Evolutionary conservation across 2,888 invertebrate genomes (phyloP), one percentile per base, ranked within the genome.

Genomic region (Chydorus sphaericus): DNA sequence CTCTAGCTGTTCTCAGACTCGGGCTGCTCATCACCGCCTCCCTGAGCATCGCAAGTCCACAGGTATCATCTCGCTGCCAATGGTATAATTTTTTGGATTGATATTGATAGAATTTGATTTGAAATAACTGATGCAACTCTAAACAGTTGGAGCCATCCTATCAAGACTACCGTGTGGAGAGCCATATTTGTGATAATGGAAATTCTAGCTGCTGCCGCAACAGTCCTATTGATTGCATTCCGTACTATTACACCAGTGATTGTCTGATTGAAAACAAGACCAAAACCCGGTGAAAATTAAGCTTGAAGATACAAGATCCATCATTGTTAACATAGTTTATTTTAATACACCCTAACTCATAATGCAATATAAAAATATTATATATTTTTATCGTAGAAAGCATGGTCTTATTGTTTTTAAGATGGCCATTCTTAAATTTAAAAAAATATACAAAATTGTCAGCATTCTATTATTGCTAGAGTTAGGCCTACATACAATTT

Each of bases 1-100:
- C 14, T 33, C 14, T 33, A 85, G 79, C 90, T 90, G 79, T 91
- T 89, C 77, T 85, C 89, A 73, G 85, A 84, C 79, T 91, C 91
- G 73, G 88, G 89, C 72, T 86, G 87, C 77, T 92, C 90, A 76
- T 92, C 91, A 68, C 89, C 91, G 74, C 94, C 93, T 72, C 87
- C 91, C 78, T 88, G 88, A 74, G 88, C 87, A 77, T 90, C 90
- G 72, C 88, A 88, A 76, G 90, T 90, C 90, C 90, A 90, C 73
- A 90, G 81, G 72, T 94, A 82, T 98, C 97, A 82, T 2, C 62
- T 72, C 6, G 67, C 71, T 33, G 69, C 70, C 8, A 73, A 71
- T 62, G 62, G 73, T 73, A 63, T 60, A 30, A 16, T 5, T 23
- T 16, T 20, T 28, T 14, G 10, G 14, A n/a, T n/a, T 11, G 10